A percentile compares a stretch with the other conserved stretches of the same genome.
Conservation (phyloP, 2,797 vertebrate species). For the Chanos chanos region DNA sequence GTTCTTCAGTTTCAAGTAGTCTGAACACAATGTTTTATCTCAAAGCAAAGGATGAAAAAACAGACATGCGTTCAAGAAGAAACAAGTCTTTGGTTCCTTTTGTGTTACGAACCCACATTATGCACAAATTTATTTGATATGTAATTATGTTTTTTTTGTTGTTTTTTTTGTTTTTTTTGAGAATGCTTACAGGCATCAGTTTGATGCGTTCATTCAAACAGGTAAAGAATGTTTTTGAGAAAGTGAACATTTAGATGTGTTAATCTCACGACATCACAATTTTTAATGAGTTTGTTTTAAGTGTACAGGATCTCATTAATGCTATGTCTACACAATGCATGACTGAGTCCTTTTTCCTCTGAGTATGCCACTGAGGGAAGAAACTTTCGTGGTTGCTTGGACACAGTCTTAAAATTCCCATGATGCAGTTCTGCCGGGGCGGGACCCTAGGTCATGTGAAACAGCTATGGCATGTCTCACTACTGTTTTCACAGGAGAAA, state of each 20-base stretch:
- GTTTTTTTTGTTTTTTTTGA: too few species aligned
- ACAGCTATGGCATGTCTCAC: background rate
- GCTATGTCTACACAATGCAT: too few species aligned
- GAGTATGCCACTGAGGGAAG: too few species aligned
- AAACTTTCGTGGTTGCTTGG: too few species aligned
- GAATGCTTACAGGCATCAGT: too few species aligned
- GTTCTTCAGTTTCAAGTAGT: slow-evolving; percentile 38
- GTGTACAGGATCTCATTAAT: slow-evolving; percentile 24
- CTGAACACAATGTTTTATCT: background rate
- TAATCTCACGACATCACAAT: too few species aligned
- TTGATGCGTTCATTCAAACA: too few species aligned
- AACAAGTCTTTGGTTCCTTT: background rate
- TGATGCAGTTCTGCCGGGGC: background rate
- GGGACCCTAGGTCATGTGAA: slow-evolving; percentile 5
- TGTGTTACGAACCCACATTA: too few species aligned
- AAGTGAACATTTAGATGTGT: slow-evolving; percentile 7
- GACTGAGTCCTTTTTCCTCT: too few species aligned
- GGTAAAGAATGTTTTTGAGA: slow-evolving; percentile 13
- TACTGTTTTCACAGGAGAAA: slow-evolving; percentile 12
- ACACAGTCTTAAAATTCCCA: background rate
- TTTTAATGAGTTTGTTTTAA: background rate
- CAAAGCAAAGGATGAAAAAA: background rate
- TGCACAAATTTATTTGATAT: too few species aligned
- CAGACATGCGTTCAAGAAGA: background rate
- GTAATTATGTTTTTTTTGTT: too few species aligned